Conservation (phyloP, 2,113 vertebrate genomes). For the Caretta caretta region DNA sequence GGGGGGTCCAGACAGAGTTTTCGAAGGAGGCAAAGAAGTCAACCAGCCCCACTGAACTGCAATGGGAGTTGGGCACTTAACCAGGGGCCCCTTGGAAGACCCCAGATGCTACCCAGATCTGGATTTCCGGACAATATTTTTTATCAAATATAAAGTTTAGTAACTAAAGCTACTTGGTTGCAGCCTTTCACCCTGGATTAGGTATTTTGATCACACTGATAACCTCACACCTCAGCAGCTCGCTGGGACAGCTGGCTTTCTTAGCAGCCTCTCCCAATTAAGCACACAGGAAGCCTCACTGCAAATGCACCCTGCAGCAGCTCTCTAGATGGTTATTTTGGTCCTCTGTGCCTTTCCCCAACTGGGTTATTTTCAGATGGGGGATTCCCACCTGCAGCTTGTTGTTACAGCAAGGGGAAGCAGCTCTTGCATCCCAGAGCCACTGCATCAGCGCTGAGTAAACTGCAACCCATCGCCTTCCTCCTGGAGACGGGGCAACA, state of each 20-base stretch:
- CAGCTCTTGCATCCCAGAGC: too few relatives aligned
- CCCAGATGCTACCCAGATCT: background rate
- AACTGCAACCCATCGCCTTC: background rate
- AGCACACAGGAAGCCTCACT: background rate
- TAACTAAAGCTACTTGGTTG: background rate
- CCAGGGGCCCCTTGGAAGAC: background rate
- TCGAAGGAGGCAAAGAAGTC: background rate
- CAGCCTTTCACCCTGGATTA: background rate
- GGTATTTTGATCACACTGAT: too few relatives aligned
- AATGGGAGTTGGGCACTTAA: background rate
- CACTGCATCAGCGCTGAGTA: too few relatives aligned
- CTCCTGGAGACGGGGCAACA: background rate
- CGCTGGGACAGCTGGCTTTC: background rate
- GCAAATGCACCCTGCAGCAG: background rate
- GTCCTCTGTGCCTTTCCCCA: background rate
- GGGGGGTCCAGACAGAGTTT: background rate
- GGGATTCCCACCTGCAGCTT: background rate
- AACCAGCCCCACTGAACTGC: background rate
- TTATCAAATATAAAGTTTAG: background rate
- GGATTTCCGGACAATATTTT: background rate
- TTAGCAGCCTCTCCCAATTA: background rate
- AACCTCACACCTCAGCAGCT: background rate
- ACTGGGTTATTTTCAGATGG: background rate
- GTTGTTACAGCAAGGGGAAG: background rate
- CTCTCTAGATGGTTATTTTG: background rate